Conservation (phyloP, 1,140 invertebrate genomes). For the Drosophila serrata region DNA sequence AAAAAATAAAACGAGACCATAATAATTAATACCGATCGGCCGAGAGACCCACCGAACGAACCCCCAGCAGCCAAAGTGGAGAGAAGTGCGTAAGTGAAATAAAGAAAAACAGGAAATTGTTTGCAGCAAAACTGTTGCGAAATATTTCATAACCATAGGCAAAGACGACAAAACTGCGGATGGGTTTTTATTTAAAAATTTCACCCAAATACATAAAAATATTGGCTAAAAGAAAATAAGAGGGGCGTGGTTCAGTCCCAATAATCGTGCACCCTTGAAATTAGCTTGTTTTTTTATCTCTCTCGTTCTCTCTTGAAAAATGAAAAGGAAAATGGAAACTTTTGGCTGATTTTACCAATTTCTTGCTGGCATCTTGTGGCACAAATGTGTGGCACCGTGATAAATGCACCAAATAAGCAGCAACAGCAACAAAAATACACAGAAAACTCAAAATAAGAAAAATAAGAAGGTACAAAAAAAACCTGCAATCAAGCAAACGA, state of each 20-base stretch:
- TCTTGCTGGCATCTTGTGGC: slow-evolving; percentile 57
- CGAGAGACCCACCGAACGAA: slow-evolving; percentile 52
- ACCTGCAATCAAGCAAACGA: slow-evolving; percentile 81
- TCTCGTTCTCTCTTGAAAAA: slow-evolving; percentile 19
- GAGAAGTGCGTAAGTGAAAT: slow-evolving; percentile 72
- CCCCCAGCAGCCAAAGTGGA: slow-evolving; percentile 14
- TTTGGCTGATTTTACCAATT: slow-evolving; percentile 36
- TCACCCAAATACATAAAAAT: slow-evolving; percentile 9
- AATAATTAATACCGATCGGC: slow-evolving; percentile 71
- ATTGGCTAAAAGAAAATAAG: neutral
- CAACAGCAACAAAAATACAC: slow-evolving; percentile 5
- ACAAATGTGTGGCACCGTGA: slow-evolving; percentile 80
- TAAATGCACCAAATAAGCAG: slow-evolving; percentile 61
- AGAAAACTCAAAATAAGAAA: slow-evolving; percentile 29
- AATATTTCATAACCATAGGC: slow-evolving; percentile 71
- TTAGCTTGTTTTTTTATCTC: neutral
- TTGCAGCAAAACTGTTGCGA: slow-evolving; percentile 55
- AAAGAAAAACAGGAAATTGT: slow-evolving; percentile 76
- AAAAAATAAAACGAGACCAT: slow-evolving; percentile 56
- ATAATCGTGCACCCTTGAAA: slow-evolving; percentile 34
- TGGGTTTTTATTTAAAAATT: slow-evolving; percentile 13
- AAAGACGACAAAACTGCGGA: slow-evolving; percentile 55
- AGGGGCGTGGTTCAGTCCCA: neutral
- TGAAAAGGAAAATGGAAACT: slow-evolving; percentile 74
- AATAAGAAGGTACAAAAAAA: slow-evolving; percentile 42